Evolutionary conservation across 2,797 vertebrate species (phyloP), one percentile per base, ranked within the genome.

Genomic region (Mallotus villosus): DNA sequence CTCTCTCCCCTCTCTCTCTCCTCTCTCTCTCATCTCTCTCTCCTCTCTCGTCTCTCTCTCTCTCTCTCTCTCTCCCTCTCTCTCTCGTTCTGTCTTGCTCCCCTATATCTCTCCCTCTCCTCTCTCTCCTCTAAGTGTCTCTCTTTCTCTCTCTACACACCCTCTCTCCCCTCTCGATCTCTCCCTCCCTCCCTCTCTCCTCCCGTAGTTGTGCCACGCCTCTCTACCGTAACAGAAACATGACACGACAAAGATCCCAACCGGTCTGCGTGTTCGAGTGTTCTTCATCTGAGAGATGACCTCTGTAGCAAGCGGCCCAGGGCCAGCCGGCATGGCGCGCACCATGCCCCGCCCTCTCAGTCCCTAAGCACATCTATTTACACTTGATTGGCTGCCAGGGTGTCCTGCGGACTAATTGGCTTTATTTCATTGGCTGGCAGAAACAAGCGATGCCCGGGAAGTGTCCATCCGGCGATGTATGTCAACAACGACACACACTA

Each of bases 371-470:
- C 77, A 82, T 68, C 81, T 65, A 78, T 87, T 91, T 88, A 75
- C 77, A 78, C 87, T 87, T 91, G 89, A 91, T 90, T 86, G 89
- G 90, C 85, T 89, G 87, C 83, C 89, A 92, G 84, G 57, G 21
- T 86, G 78, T 81, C 83, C 74, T 63, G 80, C 70, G 73, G 81
- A 87, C 81, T 81, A 89, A 92, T 74, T 88, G 82, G 83, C 85
- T 78, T 70, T 74, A 51, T 82, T 80, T 87, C 71, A 82, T 84
- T 87, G 87, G 83, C 77, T 58, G 61, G 74, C 84, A 85, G 86
- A 86, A 78, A 75, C 87, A 85, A 82, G 24, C 85, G 80, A 75
- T 76, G 72, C 76, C 81, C 75, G 78, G 84, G 89, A 91, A 74
- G 80, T 84, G 86, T 87, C 88, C 79, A 77, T 76, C 74, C 66